Base-by-base conservation (phyloP, 2,113 vertebrate genomes). In the Colaptes auratus region DNA sequence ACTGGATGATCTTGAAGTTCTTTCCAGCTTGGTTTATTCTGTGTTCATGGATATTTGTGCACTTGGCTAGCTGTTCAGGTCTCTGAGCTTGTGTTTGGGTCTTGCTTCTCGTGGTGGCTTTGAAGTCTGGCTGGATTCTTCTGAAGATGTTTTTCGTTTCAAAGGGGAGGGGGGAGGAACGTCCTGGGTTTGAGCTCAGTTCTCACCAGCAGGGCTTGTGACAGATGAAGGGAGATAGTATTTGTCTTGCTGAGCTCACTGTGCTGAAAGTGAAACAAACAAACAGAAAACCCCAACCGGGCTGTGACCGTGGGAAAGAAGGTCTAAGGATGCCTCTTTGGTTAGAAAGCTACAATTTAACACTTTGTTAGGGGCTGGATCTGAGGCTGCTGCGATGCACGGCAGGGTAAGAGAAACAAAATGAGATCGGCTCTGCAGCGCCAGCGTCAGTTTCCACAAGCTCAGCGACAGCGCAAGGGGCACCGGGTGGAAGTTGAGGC, bases 271-370 rank as follows among this genome's bases (percentile, higher is more conserved):
- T 28, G 50, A 89, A 90, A 75, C 71, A 92, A 78, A 75, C 55
- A 82, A 63, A 79, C 33, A 35, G 15, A 8, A 19, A 69, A 15
- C 7, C 9, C 36, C 60, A 44, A 9, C 39, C 46, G 78, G 0
- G 5, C 92, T 86, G 69, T 60, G 86, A 17, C 86, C 86, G 92
- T 96, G 96, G 85, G 95, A 96, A 96, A 82, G 28, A 39, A 77
- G 74, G 14, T 27, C 74, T 48, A 3, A 10, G 0, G 3, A 27
- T 67, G 59, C 59, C 48, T 65, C 61, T 63, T 18, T 2, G 7
- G 20, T 63, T 39, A 50, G 39, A 46, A 30, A 84, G 56, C 52
- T 56, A 3, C 17, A 6, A 8, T 20, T 63, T 10, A 48, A 21
- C 28, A 9, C n/a, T 24, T 39, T 48, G 27, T 18, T 55, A 27